Base-by-base conservation (phyloP, 2,888 invertebrate species). In the Hydroisotoma schaefferi region DNA sequence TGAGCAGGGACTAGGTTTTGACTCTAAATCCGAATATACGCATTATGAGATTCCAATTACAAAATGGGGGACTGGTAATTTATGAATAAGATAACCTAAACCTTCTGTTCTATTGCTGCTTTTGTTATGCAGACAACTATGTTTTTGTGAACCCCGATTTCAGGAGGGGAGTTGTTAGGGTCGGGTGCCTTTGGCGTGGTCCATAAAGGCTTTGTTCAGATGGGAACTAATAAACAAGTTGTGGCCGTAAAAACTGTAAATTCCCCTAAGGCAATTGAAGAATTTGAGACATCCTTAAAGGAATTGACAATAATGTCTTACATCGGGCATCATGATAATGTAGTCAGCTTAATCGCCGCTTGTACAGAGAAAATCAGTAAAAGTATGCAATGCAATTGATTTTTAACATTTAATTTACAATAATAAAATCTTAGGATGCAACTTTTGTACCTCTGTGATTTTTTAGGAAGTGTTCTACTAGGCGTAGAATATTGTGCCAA, bases 401-500 rank as follows among this genome's bases (percentile, higher is more conserved):
- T 6, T 38, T 28, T 33, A 8, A 28, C 22, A 44, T 28, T 20
- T 15, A 33, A 33, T 33, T 6, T 15, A 33, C 15, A 10, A 15
- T 33, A 33, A 33, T 6, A 33, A 10, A 33, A 6, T 10, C 33
- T 15, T 33, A 33, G 15, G 33, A 33, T 33, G 15, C 8, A 43
- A 6, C 20, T 10, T 43, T 10, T 43, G 6, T 10, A 43, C 43
- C 18, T 8, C 23, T 48, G 5, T 29, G 47, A 47, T 25, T 15
- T 53, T 22, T 29, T 43, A 64, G 61, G 64, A 12, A 61, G 53
- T n/a, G 55, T 64, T 10, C 47, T 52, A 2, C 58, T 64, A 18
- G 64, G 61, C 10, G 54, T 61, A 5, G 64, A 64, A 23, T 54
- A 48, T 25, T 64, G 64, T 44, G 46, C 64, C 2, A 61, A 64